These are phyloP conservation scores for Polia nebulosa DNA, from an alignment of 2,888 invertebrate species.

Conservation along the genomic window DNA sequence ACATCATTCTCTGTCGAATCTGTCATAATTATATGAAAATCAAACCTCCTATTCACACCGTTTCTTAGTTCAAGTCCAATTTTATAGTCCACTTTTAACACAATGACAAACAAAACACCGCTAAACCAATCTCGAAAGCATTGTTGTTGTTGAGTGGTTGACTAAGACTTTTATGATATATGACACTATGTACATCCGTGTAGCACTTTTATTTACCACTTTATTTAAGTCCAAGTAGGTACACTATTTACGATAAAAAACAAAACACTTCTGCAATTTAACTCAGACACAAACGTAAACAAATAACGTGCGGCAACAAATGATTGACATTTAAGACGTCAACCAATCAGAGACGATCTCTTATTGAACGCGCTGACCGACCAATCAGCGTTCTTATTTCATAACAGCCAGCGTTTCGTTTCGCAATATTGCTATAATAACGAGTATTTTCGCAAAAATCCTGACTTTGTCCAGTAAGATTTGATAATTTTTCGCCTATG, in stretches of 20 bases:
- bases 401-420: too few relatives aligned
- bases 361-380: too few relatives aligned
- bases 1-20: conserved; percentile 38
- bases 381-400: too few relatives aligned
- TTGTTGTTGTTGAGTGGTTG: conserved; percentile 37
- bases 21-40: conserved; percentile 26
- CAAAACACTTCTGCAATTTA: conserved; percentile 36
- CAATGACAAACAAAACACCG: conserved; percentile 39
- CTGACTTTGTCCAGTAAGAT: too few relatives aligned
- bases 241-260: conserved; percentile 34
- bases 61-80: conserved; percentile 32
- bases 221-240: conserved; percentile 39
- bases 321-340: conserved; percentile 37
- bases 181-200: conserved; percentile 39
- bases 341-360: conserved; percentile 39
- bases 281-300: conserved; percentile 27
- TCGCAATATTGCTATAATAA: too few relatives aligned
- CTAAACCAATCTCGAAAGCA: conserved; percentile 35
- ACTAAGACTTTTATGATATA: conserved; percentile 31
- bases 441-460: too few relatives aligned
- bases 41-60: conserved; percentile 29
- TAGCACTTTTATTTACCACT: conserved; percentile 41
- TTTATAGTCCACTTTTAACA: conserved; percentile 37
- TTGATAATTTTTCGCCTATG: too few relatives aligned
- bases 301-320: conserved; percentile 38